Evolutionary conservation across 2,797 vertebrate genomes (phyloP), one percentile per base, ranked within the genome.

Genomic region (Carapus acus): DNA sequence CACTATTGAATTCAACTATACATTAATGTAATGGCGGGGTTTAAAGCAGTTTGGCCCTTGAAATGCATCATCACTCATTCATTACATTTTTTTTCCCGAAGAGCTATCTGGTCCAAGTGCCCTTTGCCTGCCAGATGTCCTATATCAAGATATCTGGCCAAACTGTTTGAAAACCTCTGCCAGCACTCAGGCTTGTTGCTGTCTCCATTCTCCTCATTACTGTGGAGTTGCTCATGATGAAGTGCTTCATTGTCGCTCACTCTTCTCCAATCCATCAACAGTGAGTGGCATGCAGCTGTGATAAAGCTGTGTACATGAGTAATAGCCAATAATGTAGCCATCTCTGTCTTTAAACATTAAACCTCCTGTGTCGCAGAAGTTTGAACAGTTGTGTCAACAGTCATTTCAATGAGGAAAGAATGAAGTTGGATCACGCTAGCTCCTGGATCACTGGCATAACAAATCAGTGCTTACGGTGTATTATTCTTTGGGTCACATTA

Each of bases 151-250:
- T n/a, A 8, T 36, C 15, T 48, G 69, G 56, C 51, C 52, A 49
- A 36, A 60, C 54, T 38, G 66, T 77, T 80, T 81, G 82, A 81
- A 77, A 77, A 79, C 62, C 47, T 71, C 61, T 54, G 60, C 54
- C 56, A 47, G 54, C 54, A 42, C 48, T 61, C 36, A n/a, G 67
- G 62, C 57, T 58, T 51, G 23, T 39, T 18, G 53, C 47, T 21
- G 20, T 31, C 27, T 58, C 67, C 54, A 34, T 42, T 34, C 13
- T 43, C 18, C 8, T n/a, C n/a, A n/a, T n/a, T n/a, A n/a, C n/a
- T n/a, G n/a, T n/a, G n/a, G n/a, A 50, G 27, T 45, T 62, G 36
- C 17, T 19, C 58, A 6, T 9, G n/a, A 36, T 13, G 54, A 40
- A 17, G 54, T 54, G 11, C 46, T n/a, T n/a, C n/a, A n/a, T n/a